These are phyloP conservation scores for Spisula solida DNA, from an alignment of 2,888 invertebrate genomes.

Conservation along the genomic window DNA sequence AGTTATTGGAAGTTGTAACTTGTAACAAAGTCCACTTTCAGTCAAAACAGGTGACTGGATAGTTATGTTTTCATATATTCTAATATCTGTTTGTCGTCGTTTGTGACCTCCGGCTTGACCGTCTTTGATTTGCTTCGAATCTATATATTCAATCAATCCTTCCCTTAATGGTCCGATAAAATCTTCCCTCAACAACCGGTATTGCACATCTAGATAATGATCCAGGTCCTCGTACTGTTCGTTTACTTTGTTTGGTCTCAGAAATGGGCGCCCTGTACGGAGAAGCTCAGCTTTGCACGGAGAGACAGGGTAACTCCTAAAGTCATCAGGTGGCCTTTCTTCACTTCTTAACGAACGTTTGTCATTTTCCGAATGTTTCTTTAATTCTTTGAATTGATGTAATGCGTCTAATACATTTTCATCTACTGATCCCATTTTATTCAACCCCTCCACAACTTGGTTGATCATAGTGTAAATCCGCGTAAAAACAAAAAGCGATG, in stretches of 20 bases:
- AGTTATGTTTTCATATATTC: conserved; percentile 78
- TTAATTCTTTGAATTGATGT: background rate
- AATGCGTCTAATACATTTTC: background rate
- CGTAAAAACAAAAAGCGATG: conserved; percentile 17
- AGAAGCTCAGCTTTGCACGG: conserved; percentile 85
- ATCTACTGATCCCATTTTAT: background rate
- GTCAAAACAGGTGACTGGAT: conserved; percentile 72
- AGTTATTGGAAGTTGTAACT: conserved; percentile 64
- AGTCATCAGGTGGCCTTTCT: conserved; percentile 43
- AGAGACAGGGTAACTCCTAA: conserved; percentile 59
- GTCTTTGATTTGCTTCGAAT: background rate
- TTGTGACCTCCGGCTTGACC: background rate
- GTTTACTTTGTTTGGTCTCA: conserved; percentile 90
- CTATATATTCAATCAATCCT: conserved; percentile 90
- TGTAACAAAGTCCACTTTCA: conserved; percentile 72
- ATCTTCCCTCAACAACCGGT: conserved; percentile 92
- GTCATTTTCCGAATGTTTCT: background rate
- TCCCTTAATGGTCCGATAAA: conserved; percentile 92
- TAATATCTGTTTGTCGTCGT: conserved; percentile 60
- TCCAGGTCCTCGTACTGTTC: conserved; percentile 91
- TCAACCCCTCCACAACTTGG: conserved; percentile 14
- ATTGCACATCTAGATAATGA: conserved; percentile 93
- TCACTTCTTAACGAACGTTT: conserved; percentile 24
- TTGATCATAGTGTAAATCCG: conserved; percentile 25
- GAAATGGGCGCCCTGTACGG: conserved; percentile 85